A percentile compares a stretch with the other conserved stretches of the same genome.
Conservation (phyloP, 1,140 invertebrate genomes). For the Drosophila ercepeae region DNA sequence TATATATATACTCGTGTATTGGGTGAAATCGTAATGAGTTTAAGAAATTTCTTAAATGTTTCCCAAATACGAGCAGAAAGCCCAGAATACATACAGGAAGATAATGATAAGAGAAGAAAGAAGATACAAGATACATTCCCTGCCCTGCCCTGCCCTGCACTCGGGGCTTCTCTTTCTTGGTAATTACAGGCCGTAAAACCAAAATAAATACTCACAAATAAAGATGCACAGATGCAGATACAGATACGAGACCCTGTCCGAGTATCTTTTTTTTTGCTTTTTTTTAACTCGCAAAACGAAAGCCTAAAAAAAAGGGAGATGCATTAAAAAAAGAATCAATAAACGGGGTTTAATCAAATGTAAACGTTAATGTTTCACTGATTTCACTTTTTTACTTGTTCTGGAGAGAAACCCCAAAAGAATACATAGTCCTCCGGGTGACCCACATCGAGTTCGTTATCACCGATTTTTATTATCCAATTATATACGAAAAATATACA, state of each 20-base stretch:
- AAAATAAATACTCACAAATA: conserved; percentile 79
- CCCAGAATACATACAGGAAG: conserved; percentile 44
- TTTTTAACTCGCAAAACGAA: conserved; percentile 41
- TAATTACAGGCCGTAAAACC: conserved; percentile 72
- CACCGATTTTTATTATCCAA: conserved; percentile 51
- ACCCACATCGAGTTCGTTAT: conserved; percentile 62
- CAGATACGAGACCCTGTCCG: conserved; percentile 10
- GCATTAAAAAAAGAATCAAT: conserved; percentile 51
- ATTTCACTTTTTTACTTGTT: conserved; percentile 72
- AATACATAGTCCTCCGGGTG: conserved; percentile 42
- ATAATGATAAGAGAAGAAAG: conserved; percentile 65
- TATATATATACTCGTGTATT: conserved; percentile 71
- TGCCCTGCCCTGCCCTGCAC: conserved; percentile 27
- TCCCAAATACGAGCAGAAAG: conserved; percentile 45
- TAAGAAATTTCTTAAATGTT: conserved; percentile 73
- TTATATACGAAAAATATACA: conserved; percentile 12
- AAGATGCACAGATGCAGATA: conserved; percentile 45
- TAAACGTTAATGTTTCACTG: conserved; percentile 69
- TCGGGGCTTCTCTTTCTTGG: conserved; percentile 30
- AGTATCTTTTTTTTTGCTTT: conserved; percentile 1
- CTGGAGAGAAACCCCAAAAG: conserved; percentile 28
- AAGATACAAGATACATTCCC: conserved; percentile 59
- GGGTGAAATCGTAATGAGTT: conserved; percentile 78
- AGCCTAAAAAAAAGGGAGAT: conserved; percentile 28
- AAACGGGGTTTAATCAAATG: conserved; percentile 75